A percentile compares a stretch with the other conserved stretches of the same genome.
These are phyloP conservation scores for Acanthacorydalis orientalis DNA, from an alignment of 2,888 invertebrate species.

Conservation along the genomic window DNA sequence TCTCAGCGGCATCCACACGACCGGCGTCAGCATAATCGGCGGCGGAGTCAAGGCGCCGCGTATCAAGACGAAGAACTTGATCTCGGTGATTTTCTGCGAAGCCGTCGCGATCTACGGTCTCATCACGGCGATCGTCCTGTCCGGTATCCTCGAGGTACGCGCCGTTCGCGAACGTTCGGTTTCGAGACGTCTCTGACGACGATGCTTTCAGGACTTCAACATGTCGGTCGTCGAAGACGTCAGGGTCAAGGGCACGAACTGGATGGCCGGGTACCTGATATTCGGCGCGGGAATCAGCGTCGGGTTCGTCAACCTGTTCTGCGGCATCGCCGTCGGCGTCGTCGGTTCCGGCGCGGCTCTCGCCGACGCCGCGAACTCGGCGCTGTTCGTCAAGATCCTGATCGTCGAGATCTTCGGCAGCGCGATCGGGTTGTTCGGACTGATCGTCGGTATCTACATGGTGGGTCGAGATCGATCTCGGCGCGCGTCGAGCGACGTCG, in stretches of 20 bases:
- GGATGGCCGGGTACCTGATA: constrained; percentile 81
- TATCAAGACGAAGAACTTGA: constrained; percentile 98
- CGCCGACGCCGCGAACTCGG: constrained; percentile 92
- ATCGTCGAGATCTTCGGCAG: constrained; percentile 99
- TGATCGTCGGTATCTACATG: constrained; percentile 96
- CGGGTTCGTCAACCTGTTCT: constrained; percentile 90
- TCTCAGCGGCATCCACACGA: constrained; percentile 83
- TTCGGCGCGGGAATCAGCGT: constrained; percentile 93
- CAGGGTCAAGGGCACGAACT: constrained; percentile 43
- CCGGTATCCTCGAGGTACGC: constrained; percentile 54
- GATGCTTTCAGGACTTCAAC: constrained; percentile 26
- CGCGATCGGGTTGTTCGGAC: constrained; percentile 95
- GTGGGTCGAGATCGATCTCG: constrained; percentile 22
- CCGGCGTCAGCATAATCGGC: constrained; percentile 90
- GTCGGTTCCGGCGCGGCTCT: constrained; percentile 97
- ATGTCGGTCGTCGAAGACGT: constrained; percentile 25
- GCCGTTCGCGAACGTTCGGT: neutral
- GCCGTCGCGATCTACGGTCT: constrained; percentile 99
- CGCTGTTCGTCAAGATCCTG: constrained; percentile 92
- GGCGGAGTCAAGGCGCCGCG: constrained; percentile 97
- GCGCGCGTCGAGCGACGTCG: no score
- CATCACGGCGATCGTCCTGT: constrained; percentile 94
- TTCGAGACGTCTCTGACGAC: neutral
- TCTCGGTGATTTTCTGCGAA: constrained; percentile 99
- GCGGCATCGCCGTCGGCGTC: constrained; percentile 93